phyloP scores from a whole-genome alignment of 2,888 invertebrate genomes.

The Zygaena filipendulae region DNA sequence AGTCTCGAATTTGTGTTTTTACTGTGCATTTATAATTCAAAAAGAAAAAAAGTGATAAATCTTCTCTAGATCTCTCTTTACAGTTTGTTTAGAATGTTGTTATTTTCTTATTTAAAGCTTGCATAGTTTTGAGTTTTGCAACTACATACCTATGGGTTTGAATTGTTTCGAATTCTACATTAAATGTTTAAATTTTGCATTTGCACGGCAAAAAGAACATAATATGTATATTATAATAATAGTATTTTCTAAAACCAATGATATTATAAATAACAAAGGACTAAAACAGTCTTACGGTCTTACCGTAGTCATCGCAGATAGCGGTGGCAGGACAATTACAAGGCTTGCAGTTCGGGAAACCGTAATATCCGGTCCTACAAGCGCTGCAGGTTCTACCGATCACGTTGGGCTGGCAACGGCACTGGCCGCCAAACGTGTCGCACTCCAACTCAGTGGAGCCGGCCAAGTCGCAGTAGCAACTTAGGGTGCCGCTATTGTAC shows the following conservation, averaged over 20 bases:
- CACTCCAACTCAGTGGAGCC: constrained; percentile 90
- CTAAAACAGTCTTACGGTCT: no score
- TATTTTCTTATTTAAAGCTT: no score
- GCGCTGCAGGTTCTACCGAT: constrained; percentile 89
- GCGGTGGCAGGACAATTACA: constrained; percentile 89
- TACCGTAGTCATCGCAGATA: constrained; percentile 77
- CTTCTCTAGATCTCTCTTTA: neutral
- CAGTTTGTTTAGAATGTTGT: neutral
- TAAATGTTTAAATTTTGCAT: no score
- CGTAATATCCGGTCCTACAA: constrained; percentile 93
- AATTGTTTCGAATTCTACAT: no score
- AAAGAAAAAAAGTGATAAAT: neutral
- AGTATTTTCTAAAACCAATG: no score
- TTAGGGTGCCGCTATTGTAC: constrained; percentile 93
- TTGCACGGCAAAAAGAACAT: no score
- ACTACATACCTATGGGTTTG: no score
- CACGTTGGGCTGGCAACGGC: constrained; percentile 91
- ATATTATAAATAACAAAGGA: no score
- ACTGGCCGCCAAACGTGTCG: constrained; percentile 95
- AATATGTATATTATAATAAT: no score
- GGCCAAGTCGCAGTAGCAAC: constrained; percentile 89
- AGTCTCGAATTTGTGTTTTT: neutral
- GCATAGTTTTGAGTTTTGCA: no score
- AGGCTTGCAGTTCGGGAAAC: constrained; percentile 93
- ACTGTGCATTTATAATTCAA: no score